Percentiles rank a stretch among this genome's conserved stretches.
Evolutionary conservation across 2,797 vertebrate genomes (phyloP).

Genomic region (Poeciliopsis turneri): DNA sequence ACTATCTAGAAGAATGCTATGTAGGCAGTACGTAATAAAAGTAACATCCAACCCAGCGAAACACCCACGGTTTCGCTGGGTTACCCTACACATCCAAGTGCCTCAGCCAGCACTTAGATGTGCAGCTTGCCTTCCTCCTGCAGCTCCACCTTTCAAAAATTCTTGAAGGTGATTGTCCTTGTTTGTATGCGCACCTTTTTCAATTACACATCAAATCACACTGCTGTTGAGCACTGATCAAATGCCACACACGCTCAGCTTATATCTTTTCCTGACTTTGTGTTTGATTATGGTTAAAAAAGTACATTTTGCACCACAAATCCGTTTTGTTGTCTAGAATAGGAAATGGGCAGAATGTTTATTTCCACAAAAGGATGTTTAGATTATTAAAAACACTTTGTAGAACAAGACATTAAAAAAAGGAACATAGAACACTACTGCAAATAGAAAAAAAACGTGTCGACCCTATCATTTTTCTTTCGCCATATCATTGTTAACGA

Average conservation of each 20-base stretch:
- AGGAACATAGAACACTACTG: neutral
- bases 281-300: conserved; percentile 14
- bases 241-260: neutral
- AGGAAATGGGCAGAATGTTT: conserved; percentile 68
- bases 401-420: conserved; percentile 22
- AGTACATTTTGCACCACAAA: neutral
- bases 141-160: neutral
- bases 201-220: neutral
- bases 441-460: neutral
- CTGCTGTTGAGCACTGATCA: neutral
- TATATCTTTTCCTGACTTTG: neutral
- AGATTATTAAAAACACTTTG: neutral
- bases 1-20: neutral
- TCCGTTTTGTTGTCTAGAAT: neutral
- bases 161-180: neutral
- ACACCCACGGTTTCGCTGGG: neutral
- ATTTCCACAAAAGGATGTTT: conserved; percentile 60
- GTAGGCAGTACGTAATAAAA: neutral
- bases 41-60: neutral
- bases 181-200: neutral
- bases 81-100: neutral
- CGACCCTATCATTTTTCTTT: neutral
- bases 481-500: neutral
- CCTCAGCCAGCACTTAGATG: neutral
- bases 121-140: neutral